Evolutionary conservation across 1,140 invertebrate species (phyloP).

Genomic region (Scylla paramamosain): DNA sequence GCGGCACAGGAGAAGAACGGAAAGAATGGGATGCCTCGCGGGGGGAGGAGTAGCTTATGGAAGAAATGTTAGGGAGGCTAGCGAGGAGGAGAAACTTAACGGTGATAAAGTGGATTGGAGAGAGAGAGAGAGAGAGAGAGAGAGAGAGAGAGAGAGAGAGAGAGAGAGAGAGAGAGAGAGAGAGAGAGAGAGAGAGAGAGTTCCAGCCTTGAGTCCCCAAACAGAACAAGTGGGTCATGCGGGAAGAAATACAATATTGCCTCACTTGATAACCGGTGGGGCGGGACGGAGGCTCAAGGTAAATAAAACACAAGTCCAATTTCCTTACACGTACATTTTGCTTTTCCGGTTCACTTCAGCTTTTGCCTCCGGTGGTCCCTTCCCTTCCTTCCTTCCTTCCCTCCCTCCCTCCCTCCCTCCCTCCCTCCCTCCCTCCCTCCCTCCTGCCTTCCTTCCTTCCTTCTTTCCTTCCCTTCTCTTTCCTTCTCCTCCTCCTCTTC

Average conservation of each 20-base stretch:
- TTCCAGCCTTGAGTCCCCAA: background rate
- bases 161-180: constrained; percentile 29
- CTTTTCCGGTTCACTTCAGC: too few species aligned
- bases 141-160: constrained; percentile 34
- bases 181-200: background rate
- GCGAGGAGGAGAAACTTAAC: background rate
- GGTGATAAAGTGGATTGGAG: background rate
- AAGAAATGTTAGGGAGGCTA: background rate
- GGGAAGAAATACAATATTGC: too few species aligned
- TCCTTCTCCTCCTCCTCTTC: background rate
- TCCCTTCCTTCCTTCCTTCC: background rate
- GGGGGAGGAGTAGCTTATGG: background rate
- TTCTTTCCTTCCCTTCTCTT: background rate
- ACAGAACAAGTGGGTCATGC: too few species aligned
- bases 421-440: background rate
- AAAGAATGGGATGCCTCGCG: background rate
- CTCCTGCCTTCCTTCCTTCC: background rate
- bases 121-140: constrained; percentile 1
- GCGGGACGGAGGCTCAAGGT: too few species aligned
- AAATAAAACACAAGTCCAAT: too few species aligned
- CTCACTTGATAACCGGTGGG: too few species aligned
- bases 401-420: background rate
- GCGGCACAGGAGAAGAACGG: background rate
- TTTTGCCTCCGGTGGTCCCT: too few species aligned
- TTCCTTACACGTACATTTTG: too few species aligned